Conservation (phyloP, 2,797 vertebrate species). For the Serranus cabrilla region DNA sequence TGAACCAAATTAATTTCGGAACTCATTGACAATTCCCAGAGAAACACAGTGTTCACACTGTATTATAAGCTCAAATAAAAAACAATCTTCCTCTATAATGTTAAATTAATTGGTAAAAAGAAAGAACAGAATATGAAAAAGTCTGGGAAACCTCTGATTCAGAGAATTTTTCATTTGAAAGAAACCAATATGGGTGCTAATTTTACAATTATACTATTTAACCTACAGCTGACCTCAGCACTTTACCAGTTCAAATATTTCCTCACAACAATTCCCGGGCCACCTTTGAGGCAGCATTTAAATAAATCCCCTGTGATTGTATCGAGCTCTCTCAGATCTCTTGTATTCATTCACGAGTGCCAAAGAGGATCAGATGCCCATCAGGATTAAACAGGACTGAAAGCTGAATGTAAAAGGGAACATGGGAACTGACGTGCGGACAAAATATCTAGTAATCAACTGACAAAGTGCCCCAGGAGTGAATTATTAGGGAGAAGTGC, state of each 20-base stretch:
- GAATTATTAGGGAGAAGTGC: neutral
- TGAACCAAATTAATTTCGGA: too few relatives aligned
- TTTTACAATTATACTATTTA: neutral
- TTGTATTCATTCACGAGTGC: constrained; percentile 27
- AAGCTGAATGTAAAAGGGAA: constrained; percentile 3
- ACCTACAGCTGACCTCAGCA: too few relatives aligned
- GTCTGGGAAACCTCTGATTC: too few relatives aligned
- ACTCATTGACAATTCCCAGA: too few relatives aligned
- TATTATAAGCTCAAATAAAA: too few relatives aligned
- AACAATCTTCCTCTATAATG: too few relatives aligned
- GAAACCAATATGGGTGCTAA: neutral
- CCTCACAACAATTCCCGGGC: constrained; percentile 3
- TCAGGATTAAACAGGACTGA: constrained; percentile 27
- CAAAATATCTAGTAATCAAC: constrained; percentile 8
- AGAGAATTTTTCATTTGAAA: too few relatives aligned
- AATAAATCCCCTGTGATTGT: constrained; percentile 3
- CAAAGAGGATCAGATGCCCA: constrained; percentile 11
- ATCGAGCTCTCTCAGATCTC: neutral
- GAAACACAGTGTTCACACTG: too few relatives aligned
- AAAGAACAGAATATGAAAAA: too few relatives aligned
- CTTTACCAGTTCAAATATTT: constrained; percentile 3
- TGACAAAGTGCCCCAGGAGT: neutral
- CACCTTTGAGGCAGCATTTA: neutral
- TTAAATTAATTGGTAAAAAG: too few relatives aligned
- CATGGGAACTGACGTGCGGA: neutral